Evolutionary conservation across 1,140 invertebrate genomes (phyloP), one percentile per base, ranked within the genome.

Genomic region (Elymnias hypermnestra): DNA sequence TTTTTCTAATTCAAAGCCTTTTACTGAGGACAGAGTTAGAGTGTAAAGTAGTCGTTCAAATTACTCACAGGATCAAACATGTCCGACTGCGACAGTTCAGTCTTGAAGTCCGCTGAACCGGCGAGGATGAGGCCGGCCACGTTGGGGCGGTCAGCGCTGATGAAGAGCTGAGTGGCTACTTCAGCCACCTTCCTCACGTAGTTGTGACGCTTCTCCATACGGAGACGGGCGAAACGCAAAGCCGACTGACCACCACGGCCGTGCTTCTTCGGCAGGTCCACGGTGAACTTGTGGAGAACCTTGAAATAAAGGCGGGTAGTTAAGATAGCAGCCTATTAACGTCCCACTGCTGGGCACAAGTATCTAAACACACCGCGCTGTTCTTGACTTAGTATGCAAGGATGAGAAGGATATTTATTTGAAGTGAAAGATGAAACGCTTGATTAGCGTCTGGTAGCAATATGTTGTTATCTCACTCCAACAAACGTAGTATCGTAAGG

Each of bases 201-300:
- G 84, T 99, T 99, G 89, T 99, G 98, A 58, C 98, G 90, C 76
- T 99, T 99, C 89, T 99, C 98, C 97, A 99, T 99, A 70, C 98
- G 91, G 46, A 99, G 89, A 89, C 98, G 95, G 44, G 98, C 98
- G 89, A 99, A 99, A 93, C 98, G 97, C 51, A 99, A 88, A 13
- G 98, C 98, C 23, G 98, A 99, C 86, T 99, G 98, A 92, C 98
- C 98, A 90, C 98, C 98, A 89, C 98, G 93, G 10, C 98, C 98
- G 87, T 99, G 98, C 86, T 99, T 99, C 88, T 99, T 99, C 1
- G 98, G 98, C 72, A 99, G 89, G 86, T 99, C 98, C 2, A 99
- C 98, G 12, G 97, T 98, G 77, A 99, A 99, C 88, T 99, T 99
- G 86, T 99, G 97, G 31, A 99, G 89, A 37, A 99, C 96, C 89